Conservation (phyloP, 2,797 vertebrate species). For the Artibeus lituratus region DNA sequence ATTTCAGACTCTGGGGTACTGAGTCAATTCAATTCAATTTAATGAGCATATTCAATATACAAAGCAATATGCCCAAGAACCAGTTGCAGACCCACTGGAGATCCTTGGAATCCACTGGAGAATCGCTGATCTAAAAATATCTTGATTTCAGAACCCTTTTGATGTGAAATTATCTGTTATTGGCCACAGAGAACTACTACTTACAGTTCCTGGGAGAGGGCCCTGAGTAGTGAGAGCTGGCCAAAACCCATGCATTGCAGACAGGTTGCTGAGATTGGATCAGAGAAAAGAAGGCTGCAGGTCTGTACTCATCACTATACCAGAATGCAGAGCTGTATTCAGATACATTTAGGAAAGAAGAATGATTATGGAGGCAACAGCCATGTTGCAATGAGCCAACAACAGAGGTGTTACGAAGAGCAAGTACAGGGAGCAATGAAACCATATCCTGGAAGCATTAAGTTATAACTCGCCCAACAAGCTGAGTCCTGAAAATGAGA, state of each 20-base stretch:
- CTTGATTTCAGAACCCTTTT: slow-evolving; percentile 35
- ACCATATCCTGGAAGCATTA: not conserved
- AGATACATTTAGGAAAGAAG: not conserved
- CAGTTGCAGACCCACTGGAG: not conserved
- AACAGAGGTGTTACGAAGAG: not conserved
- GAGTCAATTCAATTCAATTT: no score
- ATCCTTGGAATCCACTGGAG: not conserved
- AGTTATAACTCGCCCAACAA: not conserved
- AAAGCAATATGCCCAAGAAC: not conserved
- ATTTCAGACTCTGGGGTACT: no score
- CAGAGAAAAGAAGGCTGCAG: not conserved
- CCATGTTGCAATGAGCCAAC: not conserved
- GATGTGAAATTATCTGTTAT: slow-evolving; percentile 4
- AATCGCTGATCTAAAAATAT: slow-evolving; percentile 26
- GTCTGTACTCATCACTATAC: not conserved
- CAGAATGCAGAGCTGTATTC: not conserved
- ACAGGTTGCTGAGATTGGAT: not conserved
- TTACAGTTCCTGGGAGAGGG: not conserved
- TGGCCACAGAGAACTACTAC: slow-evolving; percentile 12
- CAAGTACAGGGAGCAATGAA: not conserved
- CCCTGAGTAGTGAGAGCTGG: not conserved
- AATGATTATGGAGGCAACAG: not conserved
- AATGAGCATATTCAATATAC: no score
- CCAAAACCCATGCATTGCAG: not conserved
- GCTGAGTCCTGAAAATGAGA: not conserved